Base-by-base conservation (phyloP, 2,888 invertebrate species). In the Latheticus oryzae region DNA sequence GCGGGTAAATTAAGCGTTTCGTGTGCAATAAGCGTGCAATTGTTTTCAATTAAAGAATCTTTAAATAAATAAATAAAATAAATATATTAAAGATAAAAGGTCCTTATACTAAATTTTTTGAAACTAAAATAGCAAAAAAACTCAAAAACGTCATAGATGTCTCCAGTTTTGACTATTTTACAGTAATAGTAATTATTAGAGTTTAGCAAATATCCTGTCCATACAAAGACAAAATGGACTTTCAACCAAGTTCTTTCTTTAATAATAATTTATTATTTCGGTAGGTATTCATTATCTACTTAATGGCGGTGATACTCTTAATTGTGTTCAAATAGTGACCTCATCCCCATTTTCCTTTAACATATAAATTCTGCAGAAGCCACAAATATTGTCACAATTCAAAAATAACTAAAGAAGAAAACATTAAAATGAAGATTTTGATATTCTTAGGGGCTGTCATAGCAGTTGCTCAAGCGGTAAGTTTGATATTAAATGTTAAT, bases 401-500 rank as follows among this genome's bases (percentile, higher is more conserved):
- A n/a, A 17, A 9, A 17, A 16, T 4, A 1, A 35, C 3, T 7
- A 19, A 9, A 35, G 15, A 23, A 43, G n/a, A n/a, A n/a, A n/a
- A n/a, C n/a, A n/a, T n/a, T n/a, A n/a, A 43, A 13, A 53, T 51
- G 57, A 60, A 58, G 21, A 30, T 19, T 13, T 26, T 43, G 12
- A 33, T 53, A 11, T 43, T 48, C 13, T 13, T 58, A 16, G 37
- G 12, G 1, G n/a, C 9, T 12, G 26, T 23, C 5, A 26, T 40
- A 9, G 53, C 24, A 5, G 16, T 43, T 15, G 26, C 28, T n/a
- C 5, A 47, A 28, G 42, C 42, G 12, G 52, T 52, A 52, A 52
- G 52, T 28, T n/a, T 19, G 4, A 5, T 19, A 19, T 19, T 19
- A 19, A n/a, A n/a, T n/a, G 8, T 8, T 8, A 24, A 24, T n/a